phyloP scores from a whole-genome alignment of 2,888 invertebrate species.

The Ypsolopha scabrella region DNA sequence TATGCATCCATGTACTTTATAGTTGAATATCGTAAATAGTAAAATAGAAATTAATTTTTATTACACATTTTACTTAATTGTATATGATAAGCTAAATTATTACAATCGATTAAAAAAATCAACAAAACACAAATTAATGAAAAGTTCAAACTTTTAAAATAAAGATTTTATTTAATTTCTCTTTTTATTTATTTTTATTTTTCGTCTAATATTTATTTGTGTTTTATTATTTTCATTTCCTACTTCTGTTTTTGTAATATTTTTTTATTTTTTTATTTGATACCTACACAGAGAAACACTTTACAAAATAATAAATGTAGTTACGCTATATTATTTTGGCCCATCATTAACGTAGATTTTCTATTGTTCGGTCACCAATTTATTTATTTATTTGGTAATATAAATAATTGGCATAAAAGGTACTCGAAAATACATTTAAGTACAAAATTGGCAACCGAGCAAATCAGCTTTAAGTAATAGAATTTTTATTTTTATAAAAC shows the following conservation, averaged over 20 bases:
- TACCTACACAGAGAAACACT: conserved; percentile 70
- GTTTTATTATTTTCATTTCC: conserved; percentile 25
- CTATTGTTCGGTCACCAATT: conserved; percentile 54
- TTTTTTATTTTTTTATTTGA: conserved; percentile 30
- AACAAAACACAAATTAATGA: conserved; percentile 31
- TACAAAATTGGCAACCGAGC: conserved; percentile 50
- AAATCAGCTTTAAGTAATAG: conserved; percentile 28
- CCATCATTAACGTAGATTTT: conserved; percentile 52
- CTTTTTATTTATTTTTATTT: conserved; percentile 25
- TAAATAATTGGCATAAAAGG: conserved; percentile 2
- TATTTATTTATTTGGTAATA: too few relatives aligned
- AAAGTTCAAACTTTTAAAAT: conserved; percentile 28
- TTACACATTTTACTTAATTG: conserved; percentile 29
- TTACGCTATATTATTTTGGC: conserved; percentile 53
- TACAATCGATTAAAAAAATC: not conserved
- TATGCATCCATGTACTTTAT: conserved; percentile 48
- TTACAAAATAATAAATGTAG: conserved; percentile 55
- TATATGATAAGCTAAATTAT: conserved; percentile 5
- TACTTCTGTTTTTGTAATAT: conserved; percentile 31
- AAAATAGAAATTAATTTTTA: conserved; percentile 36
- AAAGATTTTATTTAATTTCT: conserved; percentile 22
- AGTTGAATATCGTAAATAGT: conserved; percentile 30
- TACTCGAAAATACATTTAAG: not conserved
- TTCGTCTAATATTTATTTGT: conserved; percentile 14
- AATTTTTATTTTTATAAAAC: conserved; percentile 40